Percentiles rank a stretch among this genome's conserved stretches.
Evolutionary conservation across 2,888 invertebrate genomes (phyloP).

Genomic region (Rhagophthalmus giganteus): DNA sequence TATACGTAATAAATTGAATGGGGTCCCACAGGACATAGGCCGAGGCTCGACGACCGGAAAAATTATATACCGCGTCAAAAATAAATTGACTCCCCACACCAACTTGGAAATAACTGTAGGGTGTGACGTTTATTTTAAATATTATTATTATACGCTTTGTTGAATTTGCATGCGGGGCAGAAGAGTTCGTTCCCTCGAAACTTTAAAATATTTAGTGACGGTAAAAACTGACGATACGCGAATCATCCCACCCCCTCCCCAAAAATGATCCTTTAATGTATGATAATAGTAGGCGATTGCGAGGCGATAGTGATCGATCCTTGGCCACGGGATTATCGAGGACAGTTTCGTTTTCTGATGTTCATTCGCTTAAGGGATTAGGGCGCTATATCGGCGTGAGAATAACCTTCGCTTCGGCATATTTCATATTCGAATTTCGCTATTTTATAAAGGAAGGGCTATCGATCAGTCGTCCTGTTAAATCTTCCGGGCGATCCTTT

Average conservation of each 20-base stretch:
- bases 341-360: slow-evolving; percentile 3
- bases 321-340: slow-evolving; percentile 21
- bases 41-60: slow-evolving; percentile 47
- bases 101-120: slow-evolving; percentile 20
- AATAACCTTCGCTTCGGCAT: too few relatives aligned
- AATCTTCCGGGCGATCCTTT: neutral
- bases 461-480: neutral
- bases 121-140: slow-evolving; percentile 26
- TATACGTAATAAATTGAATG: slow-evolving; percentile 43
- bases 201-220: too few relatives aligned
- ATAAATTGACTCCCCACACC: slow-evolving; percentile 47
- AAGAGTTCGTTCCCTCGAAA: neutral
- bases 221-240: too few relatives aligned
- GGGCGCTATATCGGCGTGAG: too few relatives aligned
- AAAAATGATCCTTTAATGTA: slow-evolving; percentile 34
- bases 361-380: too few relatives aligned
- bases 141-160: slow-evolving; percentile 21
- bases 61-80: slow-evolving; percentile 53
- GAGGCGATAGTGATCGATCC: slow-evolving; percentile 26
- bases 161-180: neutral
- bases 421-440: too few relatives aligned
- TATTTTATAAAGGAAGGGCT: too few relatives aligned
- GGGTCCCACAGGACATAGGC: slow-evolving; percentile 37
- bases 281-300: slow-evolving; percentile 37
- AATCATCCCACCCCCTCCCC: too few relatives aligned